Conservation (phyloP, 2,797 vertebrate species). For the Tragelaphus oryx region DNA sequence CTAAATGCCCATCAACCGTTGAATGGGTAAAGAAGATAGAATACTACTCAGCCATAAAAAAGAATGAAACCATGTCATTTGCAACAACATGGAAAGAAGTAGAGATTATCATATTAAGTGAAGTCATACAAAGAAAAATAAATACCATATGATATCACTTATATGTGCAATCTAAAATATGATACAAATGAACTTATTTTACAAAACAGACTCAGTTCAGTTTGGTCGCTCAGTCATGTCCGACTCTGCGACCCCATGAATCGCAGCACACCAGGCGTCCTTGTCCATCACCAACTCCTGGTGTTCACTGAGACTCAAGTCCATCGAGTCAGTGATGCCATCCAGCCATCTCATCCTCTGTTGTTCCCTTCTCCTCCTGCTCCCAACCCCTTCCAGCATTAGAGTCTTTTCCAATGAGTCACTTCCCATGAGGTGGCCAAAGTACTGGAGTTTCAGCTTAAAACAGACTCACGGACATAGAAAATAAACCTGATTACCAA, state of each 20-base stretch:
- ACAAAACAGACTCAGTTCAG: not conserved
- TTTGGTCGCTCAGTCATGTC: too few species aligned
- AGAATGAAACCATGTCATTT: not conserved
- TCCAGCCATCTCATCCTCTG: too few species aligned
- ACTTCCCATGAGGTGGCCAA: too few species aligned
- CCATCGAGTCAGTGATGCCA: too few species aligned
- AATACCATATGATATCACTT: not conserved
- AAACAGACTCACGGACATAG: not conserved
- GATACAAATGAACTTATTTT: not conserved
- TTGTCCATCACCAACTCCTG: too few species aligned
- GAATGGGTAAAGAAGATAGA: not conserved
- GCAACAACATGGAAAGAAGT: not conserved
- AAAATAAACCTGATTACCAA: not conserved
- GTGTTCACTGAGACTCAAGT: too few species aligned
- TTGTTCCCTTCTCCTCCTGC: too few species aligned
- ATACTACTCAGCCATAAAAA: not conserved
- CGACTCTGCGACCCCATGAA: too few species aligned
- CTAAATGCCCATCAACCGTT: not conserved
- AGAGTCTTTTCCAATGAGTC: too few species aligned
- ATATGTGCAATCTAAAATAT: not conserved
- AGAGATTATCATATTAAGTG: not conserved
- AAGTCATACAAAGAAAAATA: not conserved
- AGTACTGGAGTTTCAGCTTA: too few species aligned
- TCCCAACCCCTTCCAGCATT: too few species aligned
- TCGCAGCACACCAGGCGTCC: too few species aligned